A percentile compares a stretch with the other conserved stretches of the same genome.
These are phyloP conservation scores for Eupithecia pulchellata DNA, from an alignment of 2,888 invertebrate genomes.

Conservation along the genomic window DNA sequence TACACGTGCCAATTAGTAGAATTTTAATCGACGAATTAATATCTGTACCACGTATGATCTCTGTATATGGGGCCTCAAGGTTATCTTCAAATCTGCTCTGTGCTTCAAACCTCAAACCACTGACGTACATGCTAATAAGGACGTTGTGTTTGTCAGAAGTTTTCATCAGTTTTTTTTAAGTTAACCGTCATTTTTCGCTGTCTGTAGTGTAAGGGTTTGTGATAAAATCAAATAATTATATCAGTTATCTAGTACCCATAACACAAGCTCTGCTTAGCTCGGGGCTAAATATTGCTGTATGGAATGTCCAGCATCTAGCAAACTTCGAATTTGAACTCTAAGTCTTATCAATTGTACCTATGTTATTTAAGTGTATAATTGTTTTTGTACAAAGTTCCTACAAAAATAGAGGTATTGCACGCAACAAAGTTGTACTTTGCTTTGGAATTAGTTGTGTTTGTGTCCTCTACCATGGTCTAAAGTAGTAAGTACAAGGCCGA, in stretches of 20 bases:
- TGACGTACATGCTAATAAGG: neutral
- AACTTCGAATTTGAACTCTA: neutral
- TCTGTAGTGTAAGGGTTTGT: neutral
- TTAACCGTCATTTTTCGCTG: neutral
- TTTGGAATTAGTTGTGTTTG: neutral
- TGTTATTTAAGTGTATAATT: neutral
- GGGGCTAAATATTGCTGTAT: too few relatives aligned
- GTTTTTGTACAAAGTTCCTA: neutral
- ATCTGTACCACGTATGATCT: constrained; percentile 12
- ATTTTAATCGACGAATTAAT: constrained; percentile 36
- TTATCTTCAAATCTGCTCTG: constrained; percentile 20
- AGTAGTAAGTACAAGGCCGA: too few relatives aligned
- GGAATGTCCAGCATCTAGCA: too few relatives aligned
- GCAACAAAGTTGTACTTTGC: neutral
- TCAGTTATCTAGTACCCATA: too few relatives aligned
- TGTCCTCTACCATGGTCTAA: constrained; percentile 13
- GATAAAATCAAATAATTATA: too few relatives aligned
- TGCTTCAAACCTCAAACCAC: too few relatives aligned
- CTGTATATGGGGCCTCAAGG: constrained; percentile 33
- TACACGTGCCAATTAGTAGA: constrained; percentile 24
- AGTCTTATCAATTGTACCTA: neutral
- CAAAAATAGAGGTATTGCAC: neutral
- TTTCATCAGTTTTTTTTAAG: neutral
- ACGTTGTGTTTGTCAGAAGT: neutral
- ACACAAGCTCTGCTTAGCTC: too few relatives aligned